Conservation (phyloP, 2,797 vertebrate species). For the Micromesistius poutassou region DNA sequence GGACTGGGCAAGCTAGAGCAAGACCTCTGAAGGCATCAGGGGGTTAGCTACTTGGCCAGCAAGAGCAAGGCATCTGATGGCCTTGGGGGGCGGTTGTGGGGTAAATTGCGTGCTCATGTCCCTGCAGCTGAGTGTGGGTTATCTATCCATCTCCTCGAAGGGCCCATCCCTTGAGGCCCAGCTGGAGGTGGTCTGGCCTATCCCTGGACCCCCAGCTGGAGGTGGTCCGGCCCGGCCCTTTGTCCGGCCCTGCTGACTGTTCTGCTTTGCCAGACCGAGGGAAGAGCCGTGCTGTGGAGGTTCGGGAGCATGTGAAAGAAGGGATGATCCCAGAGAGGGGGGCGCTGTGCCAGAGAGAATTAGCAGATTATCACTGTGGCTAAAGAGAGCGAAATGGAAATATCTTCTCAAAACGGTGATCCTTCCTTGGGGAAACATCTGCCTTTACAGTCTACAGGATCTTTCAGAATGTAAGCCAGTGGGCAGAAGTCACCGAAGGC, state of each 20-base stretch:
- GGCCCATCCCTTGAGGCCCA: conserved; percentile 39
- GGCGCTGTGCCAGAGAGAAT: conserved; percentile 47
- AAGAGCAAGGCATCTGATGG: neutral
- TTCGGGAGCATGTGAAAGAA: conserved; percentile 10
- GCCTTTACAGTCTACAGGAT: conserved; percentile 25
- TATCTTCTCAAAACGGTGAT: conserved; percentile 34
- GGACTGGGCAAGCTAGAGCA: conserved; percentile 6
- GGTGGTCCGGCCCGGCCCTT: conserved; percentile 25
- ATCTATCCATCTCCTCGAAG: conserved; percentile 56
- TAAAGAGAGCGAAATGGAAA: conserved; percentile 46
- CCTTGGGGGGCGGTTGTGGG: neutral
- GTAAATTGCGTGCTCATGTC: conserved; percentile 60
- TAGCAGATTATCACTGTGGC: conserved; percentile 57
- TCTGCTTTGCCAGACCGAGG: conserved; percentile 49
- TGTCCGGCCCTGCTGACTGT: conserved; percentile 41
- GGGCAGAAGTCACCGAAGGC: conserved; percentile 44
- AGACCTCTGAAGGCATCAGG: conserved; percentile 16
- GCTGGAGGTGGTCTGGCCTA: conserved; percentile 36
- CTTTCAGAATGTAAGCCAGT: conserved; percentile 50
- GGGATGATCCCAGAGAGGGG: conserved; percentile 38
- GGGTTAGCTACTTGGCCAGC: conserved; percentile 4
- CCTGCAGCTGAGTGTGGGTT: conserved; percentile 45
- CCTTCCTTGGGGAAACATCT: neutral
- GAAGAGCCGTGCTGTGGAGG: conserved; percentile 30
- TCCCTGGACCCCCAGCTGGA: conserved; percentile 49